phyloP scores from a whole-genome alignment of 2,113 vertebrate genomes.

The Illadopsis cleaveri region DNA sequence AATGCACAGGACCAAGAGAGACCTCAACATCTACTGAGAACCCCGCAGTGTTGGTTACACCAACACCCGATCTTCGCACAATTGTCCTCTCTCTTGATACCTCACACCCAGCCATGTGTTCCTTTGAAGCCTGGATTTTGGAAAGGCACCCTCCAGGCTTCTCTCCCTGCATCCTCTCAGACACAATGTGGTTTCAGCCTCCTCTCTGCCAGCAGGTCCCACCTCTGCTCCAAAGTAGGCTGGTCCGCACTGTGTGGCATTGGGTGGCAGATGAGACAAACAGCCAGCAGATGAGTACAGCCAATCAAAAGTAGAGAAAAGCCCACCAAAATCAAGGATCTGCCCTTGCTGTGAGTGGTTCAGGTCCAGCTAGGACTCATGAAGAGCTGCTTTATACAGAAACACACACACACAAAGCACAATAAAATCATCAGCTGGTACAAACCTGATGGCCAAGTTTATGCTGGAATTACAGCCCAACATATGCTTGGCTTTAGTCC shows the following conservation, averaged over 20 bases:
- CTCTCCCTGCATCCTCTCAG: neutral
- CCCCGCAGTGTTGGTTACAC: neutral
- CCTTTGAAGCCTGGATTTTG: neutral
- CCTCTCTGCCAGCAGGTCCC: neutral
- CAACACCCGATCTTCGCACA: neutral
- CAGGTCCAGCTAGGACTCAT: neutral
- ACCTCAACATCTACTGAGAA: neutral
- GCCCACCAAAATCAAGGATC: neutral
- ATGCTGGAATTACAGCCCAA: neutral
- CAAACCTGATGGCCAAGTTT: neutral
- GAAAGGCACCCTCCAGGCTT: neutral
- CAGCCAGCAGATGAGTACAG: neutral
- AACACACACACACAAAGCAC: slow-evolving; percentile 20
- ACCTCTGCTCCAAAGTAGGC: neutral
- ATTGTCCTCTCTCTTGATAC: neutral
- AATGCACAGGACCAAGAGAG: neutral
- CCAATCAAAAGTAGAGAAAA: neutral
- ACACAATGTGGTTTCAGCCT: neutral
- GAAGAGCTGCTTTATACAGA: neutral
- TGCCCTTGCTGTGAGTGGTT: neutral
- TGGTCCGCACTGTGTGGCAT: rapidly evolving
- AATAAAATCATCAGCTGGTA: neutral
- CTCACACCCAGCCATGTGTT: neutral
- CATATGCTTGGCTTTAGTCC: neutral
- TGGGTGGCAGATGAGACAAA: neutral